A percentile compares a stretch with the other conserved stretches of the same genome.
phyloP scores from a whole-genome alignment of 2,797 vertebrate genomes.

The Carcharodon carcharias region DNA sequence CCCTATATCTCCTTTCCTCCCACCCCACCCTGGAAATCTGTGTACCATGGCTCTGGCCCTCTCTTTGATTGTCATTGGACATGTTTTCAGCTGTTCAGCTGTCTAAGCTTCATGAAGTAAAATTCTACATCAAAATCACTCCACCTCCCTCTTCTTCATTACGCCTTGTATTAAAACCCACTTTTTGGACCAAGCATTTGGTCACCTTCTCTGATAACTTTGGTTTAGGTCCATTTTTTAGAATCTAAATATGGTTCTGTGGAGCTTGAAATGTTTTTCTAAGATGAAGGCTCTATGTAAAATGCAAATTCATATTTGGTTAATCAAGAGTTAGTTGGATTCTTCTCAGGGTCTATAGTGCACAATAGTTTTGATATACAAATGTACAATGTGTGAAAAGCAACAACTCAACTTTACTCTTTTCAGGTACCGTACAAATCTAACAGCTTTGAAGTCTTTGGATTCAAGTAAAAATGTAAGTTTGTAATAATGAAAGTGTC shows the following conservation, averaged over 20 bases:
- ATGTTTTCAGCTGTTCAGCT: neutral
- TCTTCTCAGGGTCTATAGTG: neutral
- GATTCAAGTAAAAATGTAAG: conserved; percentile 64
- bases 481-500: conserved; percentile 33
- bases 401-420: conserved; percentile 42
- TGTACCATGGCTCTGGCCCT: neutral
- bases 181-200: neutral
- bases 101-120: neutral
- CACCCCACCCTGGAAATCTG: neutral
- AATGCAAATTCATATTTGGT: neutral
- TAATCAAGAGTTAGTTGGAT: neutral
- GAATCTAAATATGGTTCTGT: neutral
- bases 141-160: neutral
- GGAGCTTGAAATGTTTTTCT: neutral
- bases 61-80: neutral
- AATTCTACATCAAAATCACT: neutral
- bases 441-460: conserved; percentile 76
- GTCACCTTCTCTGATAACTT: neutral
- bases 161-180: neutral
- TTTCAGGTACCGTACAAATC: conserved; percentile 76
- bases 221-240: neutral
- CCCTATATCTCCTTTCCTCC: neutral
- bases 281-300: neutral
- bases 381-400: conserved; percentile 43
- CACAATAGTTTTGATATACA: conserved; percentile 21